These are phyloP conservation scores for Pelodiscus sinensis DNA, from an alignment of 2,113 vertebrate genomes.

Conservation along the genomic window DNA sequence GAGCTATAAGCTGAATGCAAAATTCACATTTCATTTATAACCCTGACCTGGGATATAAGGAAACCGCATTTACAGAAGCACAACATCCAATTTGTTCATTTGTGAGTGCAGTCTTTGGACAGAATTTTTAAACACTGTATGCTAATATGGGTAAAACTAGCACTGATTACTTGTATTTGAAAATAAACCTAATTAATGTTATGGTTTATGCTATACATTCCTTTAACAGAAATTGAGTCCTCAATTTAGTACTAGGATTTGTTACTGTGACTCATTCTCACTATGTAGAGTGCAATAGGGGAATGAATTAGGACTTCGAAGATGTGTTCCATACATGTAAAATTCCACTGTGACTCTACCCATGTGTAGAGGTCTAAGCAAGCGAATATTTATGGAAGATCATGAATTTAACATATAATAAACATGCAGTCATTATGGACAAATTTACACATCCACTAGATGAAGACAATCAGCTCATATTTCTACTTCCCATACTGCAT, in stretches of 20 bases:
- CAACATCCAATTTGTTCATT: neutral
- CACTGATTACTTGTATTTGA: neutral
- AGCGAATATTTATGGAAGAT: neutral
- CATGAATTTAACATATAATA: neutral
- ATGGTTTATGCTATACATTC: neutral
- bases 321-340: neutral
- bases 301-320: neutral
- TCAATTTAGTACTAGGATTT: neutral
- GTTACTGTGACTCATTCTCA: neutral
- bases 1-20: neutral
- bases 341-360: neutral
- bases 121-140: neutral
- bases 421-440: neutral
- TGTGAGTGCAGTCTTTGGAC: neutral
- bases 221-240: neutral
- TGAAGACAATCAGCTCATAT: neutral
- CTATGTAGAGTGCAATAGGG: neutral
- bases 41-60: conserved; percentile 1
- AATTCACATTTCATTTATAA: accelerated
- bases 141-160: neutral
- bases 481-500: neutral
- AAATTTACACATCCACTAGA: neutral
- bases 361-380: neutral
- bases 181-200: conserved; percentile 2
- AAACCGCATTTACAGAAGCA: neutral